A percentile compares a stretch with the other conserved stretches of the same genome.
These are phyloP conservation scores for Cantharis lateralis DNA, from an alignment of 2,888 invertebrate genomes.

Conservation along the genomic window DNA sequence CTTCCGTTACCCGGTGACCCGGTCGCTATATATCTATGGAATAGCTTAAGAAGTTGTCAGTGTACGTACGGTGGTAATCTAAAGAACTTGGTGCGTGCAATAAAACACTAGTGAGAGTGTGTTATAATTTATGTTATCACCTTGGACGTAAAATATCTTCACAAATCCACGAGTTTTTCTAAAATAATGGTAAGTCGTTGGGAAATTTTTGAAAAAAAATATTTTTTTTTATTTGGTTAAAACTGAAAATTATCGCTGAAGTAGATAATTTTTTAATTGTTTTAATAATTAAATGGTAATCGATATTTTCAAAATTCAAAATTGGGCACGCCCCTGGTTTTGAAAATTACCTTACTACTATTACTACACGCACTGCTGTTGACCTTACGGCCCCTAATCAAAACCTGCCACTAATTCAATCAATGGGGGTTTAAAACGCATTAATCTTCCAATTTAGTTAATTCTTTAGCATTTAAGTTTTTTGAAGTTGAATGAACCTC, in stretches of 20 bases:
- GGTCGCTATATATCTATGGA: constrained; percentile 36
- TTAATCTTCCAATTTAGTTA: constrained; percentile 21
- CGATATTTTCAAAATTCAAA: neutral
- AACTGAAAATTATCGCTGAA: too few species aligned
- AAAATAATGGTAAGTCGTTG: neutral
- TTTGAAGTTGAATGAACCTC: constrained; percentile 18
- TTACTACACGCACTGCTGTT: neutral
- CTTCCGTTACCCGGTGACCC: constrained; percentile 45
- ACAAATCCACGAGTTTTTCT: neutral
- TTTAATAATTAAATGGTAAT: neutral
- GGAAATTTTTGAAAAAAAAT: neutral
- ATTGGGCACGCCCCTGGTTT: neutral
- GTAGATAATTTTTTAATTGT: neutral
- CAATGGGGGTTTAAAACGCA: constrained; percentile 3
- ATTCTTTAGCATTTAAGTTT: constrained; percentile 5
- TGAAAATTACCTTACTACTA: neutral
- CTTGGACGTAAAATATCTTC: neutral
- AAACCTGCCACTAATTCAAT: constrained; percentile 1
- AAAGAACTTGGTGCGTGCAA: constrained; percentile 20
- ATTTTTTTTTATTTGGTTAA: neutral
- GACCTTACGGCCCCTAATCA: constrained; percentile 1
- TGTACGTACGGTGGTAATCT: constrained; percentile 19
- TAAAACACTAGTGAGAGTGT: constrained; percentile 26
- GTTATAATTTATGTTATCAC: neutral
- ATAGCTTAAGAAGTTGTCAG: constrained; percentile 33